Evolutionary conservation across 2,113 vertebrate species (phyloP).

Genomic region (Apaloderma vittatum): DNA sequence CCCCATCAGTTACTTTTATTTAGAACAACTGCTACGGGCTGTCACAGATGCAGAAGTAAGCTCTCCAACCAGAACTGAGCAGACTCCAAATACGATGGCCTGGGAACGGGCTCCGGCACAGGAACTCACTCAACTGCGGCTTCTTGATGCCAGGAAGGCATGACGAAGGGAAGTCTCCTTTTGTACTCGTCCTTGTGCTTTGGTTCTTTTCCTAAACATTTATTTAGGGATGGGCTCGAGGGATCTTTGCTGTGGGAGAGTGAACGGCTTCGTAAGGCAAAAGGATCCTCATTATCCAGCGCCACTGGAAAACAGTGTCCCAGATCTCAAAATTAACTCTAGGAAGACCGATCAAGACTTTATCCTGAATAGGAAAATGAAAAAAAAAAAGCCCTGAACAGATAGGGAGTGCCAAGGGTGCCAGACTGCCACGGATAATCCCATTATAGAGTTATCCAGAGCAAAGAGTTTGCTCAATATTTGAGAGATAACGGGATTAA

Average conservation of each 20-base stretch:
- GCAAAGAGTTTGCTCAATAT: conserved; percentile 31
- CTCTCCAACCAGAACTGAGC: not conserved
- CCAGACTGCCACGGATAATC: conserved; percentile 20
- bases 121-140: not conserved
- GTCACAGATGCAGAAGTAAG: not conserved
- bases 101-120: not conserved
- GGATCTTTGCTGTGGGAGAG: not conserved
- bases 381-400: not conserved
- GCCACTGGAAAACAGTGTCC: not conserved
- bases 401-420: not conserved
- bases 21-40: not conserved
- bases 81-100: not conserved
- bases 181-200: not conserved
- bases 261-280: not conserved
- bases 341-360: not conserved
- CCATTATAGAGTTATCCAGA: conserved; percentile 14
- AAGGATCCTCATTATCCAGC: not conserved
- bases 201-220: not conserved
- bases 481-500: conserved; percentile 62
- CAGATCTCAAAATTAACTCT: not conserved
- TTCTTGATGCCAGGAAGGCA: not conserved
- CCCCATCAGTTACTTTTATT: not conserved
- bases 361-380: not conserved
- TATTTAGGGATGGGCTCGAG: not conserved
- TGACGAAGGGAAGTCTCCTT: not conserved